Evolutionary conservation across 1,140 invertebrate species (phyloP), one percentile per base, ranked within the genome.

Genomic region (Ceratina calcarata): DNA sequence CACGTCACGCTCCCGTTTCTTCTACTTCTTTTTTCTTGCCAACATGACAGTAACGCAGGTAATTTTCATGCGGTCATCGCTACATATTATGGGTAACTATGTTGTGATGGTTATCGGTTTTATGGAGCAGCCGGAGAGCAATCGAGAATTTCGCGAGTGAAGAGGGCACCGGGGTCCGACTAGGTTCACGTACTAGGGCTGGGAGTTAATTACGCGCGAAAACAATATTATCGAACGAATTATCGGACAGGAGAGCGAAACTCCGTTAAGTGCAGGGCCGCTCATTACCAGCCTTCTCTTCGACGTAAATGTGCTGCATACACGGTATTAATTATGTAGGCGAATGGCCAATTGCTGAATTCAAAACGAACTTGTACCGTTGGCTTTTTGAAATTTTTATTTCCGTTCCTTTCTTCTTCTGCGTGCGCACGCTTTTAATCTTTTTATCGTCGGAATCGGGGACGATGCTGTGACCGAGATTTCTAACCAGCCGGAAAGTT

Each of bases 221-320:
- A 89, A 83, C 81, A 86, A 87, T 86, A 86, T 89, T 86, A 81
- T 86, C 85, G 79, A 86, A 86, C 80, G 84, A 86, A 88, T 86
- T 88, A 84, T 82, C 73, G 85, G 78, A 84, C 69, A 82, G 68
- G 74, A 66, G 77, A 73, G 78, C 74, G 78, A 79, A 88, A 88
- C 84, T 88, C 84, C 32, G 74, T 83, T 76, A 86, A 87, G 81
- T 80, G 78, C 75, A 68, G 62, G 57, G 65, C 13, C 60, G 67
- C 62, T 74, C 79, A 60, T 80, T 72, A 65, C 76, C 69, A 22
- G 62, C 61, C 78, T 45, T 45, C 37, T 76, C 53, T 58, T 77
- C 81, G 57, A 57, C 68, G 70, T 80, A 78, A 80, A 86, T 82
- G 80, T 74, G 62, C 71, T 64, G 13, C 24, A 45, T 45, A 45